Conservation (phyloP, 2,113 vertebrate species). For the Vimba vimba region DNA sequence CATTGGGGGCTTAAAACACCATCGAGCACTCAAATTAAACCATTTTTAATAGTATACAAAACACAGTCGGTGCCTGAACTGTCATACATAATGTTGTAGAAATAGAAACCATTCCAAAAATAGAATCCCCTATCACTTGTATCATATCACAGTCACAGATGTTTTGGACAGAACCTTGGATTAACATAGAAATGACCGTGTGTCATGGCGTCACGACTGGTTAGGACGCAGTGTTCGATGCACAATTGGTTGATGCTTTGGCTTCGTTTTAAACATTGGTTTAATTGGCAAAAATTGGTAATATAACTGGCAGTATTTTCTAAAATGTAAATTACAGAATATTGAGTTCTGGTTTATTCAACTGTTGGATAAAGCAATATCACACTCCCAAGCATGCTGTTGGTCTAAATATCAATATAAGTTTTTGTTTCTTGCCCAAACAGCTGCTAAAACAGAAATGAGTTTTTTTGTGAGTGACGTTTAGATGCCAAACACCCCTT, state of each 20-base stretch:
- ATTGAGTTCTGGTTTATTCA: neutral
- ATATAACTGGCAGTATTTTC: neutral
- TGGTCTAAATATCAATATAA: neutral
- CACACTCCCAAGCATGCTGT: neutral
- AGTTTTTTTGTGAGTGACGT: slow-evolving; percentile 25
- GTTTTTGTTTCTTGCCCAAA: neutral
- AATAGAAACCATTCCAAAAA: too few species aligned
- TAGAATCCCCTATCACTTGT: neutral
- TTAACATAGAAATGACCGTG: neutral
- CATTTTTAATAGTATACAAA: neutral
- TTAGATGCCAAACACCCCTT: slow-evolving; percentile 36
- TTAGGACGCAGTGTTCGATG: neutral
- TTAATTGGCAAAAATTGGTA: neutral
- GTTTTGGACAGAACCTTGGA: neutral
- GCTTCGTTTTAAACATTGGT: neutral
- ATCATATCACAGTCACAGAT: neutral
- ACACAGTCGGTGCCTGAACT: neutral
- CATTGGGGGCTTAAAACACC: too few species aligned
- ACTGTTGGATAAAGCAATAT: neutral
- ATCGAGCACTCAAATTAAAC: neutral
- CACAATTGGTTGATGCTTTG: neutral
- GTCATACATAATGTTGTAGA: too few species aligned
- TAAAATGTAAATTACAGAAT: neutral
- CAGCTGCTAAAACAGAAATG: slow-evolving; percentile 12
- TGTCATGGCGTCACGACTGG: too few species aligned